These are phyloP conservation scores for Ophraella communa DNA, from an alignment of 2,888 invertebrate species.

Conservation along the genomic window DNA sequence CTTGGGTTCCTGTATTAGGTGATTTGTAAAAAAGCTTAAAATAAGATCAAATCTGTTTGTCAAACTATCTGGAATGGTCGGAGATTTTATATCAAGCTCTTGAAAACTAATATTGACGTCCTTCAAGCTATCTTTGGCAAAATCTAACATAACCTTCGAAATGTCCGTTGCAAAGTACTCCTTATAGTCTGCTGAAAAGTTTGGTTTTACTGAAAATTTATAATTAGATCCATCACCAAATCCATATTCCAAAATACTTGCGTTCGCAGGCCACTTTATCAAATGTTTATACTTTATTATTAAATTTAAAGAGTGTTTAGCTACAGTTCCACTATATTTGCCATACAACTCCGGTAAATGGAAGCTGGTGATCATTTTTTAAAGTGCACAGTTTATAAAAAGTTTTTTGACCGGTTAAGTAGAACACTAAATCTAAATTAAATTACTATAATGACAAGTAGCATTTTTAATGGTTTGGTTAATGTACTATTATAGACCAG, in stretches of 20 bases:
- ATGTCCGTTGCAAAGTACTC: constrained; percentile 71
- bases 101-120: constrained; percentile 59
- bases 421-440: too few species aligned
- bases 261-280: constrained; percentile 8
- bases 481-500: not conserved
- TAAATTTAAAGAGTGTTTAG: not conserved
- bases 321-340: not conserved
- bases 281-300: not conserved
- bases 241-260: constrained; percentile 64
- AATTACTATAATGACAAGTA: too few species aligned
- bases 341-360: not conserved
- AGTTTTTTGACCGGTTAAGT: not conserved
- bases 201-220: constrained; percentile 63
- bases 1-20: constrained; percentile 74
- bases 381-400: not conserved
- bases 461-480: not conserved
- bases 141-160: constrained; percentile 72
- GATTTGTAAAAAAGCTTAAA: constrained; percentile 74
- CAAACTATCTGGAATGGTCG: constrained; percentile 59
- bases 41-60: constrained; percentile 66
- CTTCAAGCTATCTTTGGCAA: constrained; percentile 66
- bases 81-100: constrained; percentile 64
- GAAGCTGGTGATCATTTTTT: not conserved
- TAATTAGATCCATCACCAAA: constrained; percentile 73
- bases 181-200: constrained; percentile 62